A percentile compares a stretch with the other conserved stretches of the same genome.
Conservation (phyloP, 2,888 invertebrate species). For the Tipula confusa region DNA sequence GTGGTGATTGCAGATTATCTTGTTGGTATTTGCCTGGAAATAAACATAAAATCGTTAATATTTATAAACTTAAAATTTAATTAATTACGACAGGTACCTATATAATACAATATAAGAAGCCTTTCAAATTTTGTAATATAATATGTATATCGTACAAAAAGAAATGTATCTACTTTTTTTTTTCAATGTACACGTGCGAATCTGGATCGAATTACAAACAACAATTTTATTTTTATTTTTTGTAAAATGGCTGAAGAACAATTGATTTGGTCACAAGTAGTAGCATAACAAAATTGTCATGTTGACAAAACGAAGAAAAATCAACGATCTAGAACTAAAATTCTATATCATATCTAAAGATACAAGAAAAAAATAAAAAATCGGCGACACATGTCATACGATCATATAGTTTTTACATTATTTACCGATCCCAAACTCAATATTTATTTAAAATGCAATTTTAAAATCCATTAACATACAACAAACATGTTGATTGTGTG, state of each 20-base stretch:
- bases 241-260: not conserved
- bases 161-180: not conserved
- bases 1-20: not conserved
- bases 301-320: not conserved
- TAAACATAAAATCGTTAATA: not conserved
- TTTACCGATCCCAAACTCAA: no score
- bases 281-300: not conserved
- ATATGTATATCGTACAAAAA: not conserved
- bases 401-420: no score
- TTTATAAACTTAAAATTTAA: not conserved
- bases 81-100: not conserved
- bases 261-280: not conserved
- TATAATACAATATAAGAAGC: not conserved
- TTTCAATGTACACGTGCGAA: not conserved
- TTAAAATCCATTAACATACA: not conserved
- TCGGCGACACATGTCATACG: not conserved
- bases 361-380: not conserved
- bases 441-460: no score
- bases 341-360: not conserved
- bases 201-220: not conserved
- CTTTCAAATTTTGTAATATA: not conserved
- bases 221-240: not conserved
- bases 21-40: constrained; percentile 8
- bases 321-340: not conserved
- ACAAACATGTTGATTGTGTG: not conserved